Evolutionary conservation across 2,888 invertebrate species (phyloP).

Genomic region (Pteria penguin): DNA sequence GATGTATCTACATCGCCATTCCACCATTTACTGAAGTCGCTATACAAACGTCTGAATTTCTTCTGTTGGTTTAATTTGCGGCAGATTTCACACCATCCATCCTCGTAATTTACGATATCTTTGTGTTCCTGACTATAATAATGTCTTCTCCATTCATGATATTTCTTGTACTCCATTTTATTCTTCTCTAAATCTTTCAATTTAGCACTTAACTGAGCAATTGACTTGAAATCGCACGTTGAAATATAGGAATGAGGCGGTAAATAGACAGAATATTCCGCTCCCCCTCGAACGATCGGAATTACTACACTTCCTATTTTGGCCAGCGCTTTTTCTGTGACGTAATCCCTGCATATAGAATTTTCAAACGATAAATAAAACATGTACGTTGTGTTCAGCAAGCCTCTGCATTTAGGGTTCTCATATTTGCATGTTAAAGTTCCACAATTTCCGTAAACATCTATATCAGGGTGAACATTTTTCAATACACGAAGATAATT

Average conservation of each 20-base stretch:
- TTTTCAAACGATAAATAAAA: conserved; percentile 8
- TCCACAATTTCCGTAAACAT: conserved; percentile 5
- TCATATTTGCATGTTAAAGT: neutral
- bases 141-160: neutral
- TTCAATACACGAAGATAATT: neutral
- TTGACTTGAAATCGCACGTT: neutral
- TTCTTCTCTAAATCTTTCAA: neutral
- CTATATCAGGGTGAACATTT: neutral
- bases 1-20: neutral
- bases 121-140: neutral
- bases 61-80: neutral
- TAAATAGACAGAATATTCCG: neutral
- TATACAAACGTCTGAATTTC: neutral
- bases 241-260: neutral
- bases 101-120: conserved; percentile 2
- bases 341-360: conserved; percentile 1
- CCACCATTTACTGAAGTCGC: neutral
- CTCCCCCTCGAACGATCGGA: neutral
- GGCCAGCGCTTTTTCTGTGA: conserved; percentile 3
- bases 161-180: neutral
- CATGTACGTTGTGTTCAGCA: neutral
- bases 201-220: neutral
- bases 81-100: conserved; percentile 5
- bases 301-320: neutral
- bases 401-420: neutral